phyloP scores from a whole-genome alignment of 2,888 invertebrate species.

The Campoletis raptor region DNA sequence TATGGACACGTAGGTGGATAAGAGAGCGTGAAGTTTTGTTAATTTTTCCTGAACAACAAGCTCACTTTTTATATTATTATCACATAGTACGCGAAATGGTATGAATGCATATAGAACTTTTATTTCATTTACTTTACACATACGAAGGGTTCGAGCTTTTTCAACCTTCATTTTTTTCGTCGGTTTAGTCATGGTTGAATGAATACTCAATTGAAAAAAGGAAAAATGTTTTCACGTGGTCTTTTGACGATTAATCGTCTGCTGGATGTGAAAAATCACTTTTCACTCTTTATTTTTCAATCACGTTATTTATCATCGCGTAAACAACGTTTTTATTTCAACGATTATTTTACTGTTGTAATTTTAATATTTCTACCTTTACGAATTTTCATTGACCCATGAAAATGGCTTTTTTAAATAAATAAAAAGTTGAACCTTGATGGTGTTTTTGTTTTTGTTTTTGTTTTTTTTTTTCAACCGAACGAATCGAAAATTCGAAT shows the following conservation, averaged over 20 bases:
- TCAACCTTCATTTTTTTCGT: neutral
- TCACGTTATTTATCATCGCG: neutral
- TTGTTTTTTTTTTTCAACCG: neutral
- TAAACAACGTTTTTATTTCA: neutral
- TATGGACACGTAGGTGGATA: slow-evolving; percentile 48
- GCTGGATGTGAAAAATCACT: neutral
- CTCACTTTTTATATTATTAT: slow-evolving; percentile 6
- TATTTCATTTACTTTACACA: slow-evolving; percentile 9
- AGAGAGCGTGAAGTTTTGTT: slow-evolving; percentile 58
- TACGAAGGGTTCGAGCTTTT: neutral
- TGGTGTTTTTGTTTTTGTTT: too few relatives aligned
- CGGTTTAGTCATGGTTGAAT: neutral
- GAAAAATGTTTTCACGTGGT: neutral
- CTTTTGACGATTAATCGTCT: neutral
- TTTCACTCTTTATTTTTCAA: neutral
- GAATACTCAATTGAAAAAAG: neutral
- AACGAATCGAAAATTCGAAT: neutral
- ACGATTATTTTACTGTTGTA: neutral
- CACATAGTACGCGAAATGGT: neutral
- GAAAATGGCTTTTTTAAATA: neutral
- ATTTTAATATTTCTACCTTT: neutral
- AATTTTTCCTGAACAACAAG: slow-evolving; percentile 32
- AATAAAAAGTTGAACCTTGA: too few relatives aligned
- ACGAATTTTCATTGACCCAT: neutral
- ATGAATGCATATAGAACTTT: slow-evolving; percentile 24